These are phyloP conservation scores for Hydra vulgaris DNA, from an alignment of 30 jellyfish, hydroid and myxozoan species.

Conservation along the genomic window DNA sequence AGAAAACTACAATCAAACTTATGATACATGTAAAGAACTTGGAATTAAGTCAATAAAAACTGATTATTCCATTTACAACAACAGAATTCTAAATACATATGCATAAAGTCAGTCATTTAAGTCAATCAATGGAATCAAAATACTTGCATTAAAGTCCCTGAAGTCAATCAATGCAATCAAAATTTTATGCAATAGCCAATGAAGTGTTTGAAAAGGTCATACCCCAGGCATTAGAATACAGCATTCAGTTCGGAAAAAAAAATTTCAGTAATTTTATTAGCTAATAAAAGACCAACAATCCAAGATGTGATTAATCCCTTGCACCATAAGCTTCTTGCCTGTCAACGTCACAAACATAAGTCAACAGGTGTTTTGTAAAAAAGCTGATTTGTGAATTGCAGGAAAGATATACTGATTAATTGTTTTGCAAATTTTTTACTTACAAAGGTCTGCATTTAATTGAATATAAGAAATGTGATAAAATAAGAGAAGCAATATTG, in stretches of 20 bases:
- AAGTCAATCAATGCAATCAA: background rate
- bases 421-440: background rate
- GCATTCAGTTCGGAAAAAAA: too few relatives aligned
- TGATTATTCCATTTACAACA: too few relatives aligned
- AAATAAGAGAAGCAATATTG: background rate
- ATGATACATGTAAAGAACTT: too few relatives aligned
- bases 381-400: background rate
- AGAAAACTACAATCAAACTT: too few relatives aligned
- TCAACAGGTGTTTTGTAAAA: background rate
- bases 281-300: background rate
- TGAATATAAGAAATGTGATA: background rate
- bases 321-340: background rate
- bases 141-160: too few relatives aligned
- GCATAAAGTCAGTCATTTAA: too few relatives aligned
- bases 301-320: background rate
- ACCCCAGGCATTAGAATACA: too few relatives aligned
- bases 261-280: background rate
- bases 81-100: too few relatives aligned
- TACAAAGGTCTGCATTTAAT: background rate
- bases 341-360: background rate
- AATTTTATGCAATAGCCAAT: background rate
- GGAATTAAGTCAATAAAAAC: too few relatives aligned
- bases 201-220: too few relatives aligned
- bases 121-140: too few relatives aligned
- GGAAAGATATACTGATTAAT: background rate